A percentile compares a stretch with the other conserved stretches of the same genome.
Conservation (phyloP, 2,888 invertebrate species). For the Diachrysia chrysitis region DNA sequence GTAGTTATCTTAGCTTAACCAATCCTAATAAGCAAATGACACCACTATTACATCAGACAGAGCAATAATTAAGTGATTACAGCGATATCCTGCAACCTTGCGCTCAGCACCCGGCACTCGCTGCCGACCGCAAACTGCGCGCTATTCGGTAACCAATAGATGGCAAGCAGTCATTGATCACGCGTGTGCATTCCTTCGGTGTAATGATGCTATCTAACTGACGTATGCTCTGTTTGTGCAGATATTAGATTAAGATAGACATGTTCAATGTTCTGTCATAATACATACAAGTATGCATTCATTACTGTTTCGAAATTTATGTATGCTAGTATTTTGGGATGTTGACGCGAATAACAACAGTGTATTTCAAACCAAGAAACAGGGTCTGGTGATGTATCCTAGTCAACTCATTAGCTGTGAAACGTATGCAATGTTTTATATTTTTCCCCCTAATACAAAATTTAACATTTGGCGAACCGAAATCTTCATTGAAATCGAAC, state of each 20-base stretch:
- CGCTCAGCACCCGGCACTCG: slow-evolving; percentile 1
- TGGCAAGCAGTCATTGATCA: slow-evolving; percentile 34
- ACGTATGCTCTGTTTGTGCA: slow-evolving; percentile 24
- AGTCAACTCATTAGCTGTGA: no score
- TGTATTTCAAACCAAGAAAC: no score
- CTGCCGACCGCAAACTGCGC: slow-evolving; percentile 17
- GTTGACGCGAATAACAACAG: no score
- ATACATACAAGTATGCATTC: background rate
- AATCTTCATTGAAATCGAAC: slow-evolving; percentile 9
- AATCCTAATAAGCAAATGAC: background rate
- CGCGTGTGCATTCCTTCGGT: slow-evolving; percentile 20
- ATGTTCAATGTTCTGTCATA: slow-evolving; percentile 8
- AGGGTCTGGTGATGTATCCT: no score
- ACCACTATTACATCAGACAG: background rate
- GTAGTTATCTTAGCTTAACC: no score
- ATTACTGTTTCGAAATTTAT: no score
- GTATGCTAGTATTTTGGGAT: no score
- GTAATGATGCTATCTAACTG: background rate
- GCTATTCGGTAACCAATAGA: slow-evolving; percentile 22
- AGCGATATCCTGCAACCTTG: slow-evolving; percentile 7
- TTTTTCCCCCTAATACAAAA: no score
- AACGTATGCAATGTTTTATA: no score
- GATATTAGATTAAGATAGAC: slow-evolving; percentile 3
- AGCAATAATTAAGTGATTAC: slow-evolving; percentile 16
- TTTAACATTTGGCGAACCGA: no score